phyloP scores from a whole-genome alignment of 2,113 vertebrate genomes.

The Gulo gulo region DNA sequence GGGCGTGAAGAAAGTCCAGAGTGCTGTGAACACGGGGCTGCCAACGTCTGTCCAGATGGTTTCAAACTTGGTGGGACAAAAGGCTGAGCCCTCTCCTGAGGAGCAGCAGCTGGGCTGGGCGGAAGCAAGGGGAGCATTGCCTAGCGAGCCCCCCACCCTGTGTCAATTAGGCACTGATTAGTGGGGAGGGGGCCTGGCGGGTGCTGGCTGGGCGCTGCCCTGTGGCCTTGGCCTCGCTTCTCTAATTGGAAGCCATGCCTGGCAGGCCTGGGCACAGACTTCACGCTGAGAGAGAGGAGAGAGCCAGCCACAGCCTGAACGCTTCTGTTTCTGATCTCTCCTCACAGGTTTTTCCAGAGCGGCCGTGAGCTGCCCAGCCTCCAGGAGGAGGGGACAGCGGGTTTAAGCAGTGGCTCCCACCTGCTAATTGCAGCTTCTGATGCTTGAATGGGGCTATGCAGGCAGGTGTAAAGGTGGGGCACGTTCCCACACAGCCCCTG shows the following conservation, averaged over 20 bases:
- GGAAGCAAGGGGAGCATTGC: neutral
- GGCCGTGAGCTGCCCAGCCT: neutral
- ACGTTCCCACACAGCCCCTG: neutral
- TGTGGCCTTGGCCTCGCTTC: neutral
- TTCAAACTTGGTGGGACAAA: constrained; percentile 31
- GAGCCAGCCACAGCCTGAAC: neutral
- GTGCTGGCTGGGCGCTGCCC: neutral
- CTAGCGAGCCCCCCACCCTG: rapidly evolving
- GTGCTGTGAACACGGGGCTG: neutral
- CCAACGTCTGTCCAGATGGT: constrained; percentile 39
- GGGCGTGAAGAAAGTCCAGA: neutral
- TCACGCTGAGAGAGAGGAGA: neutral
- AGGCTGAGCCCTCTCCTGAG: neutral
- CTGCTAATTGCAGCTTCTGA: constrained; percentile 6
- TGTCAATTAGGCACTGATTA: neutral
- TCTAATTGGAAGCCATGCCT: neutral
- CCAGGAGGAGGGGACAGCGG: neutral
- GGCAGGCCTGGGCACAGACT: neutral
- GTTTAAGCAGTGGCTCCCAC: neutral
- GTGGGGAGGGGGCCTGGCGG: neutral
- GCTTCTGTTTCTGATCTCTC: constrained; percentile 47
- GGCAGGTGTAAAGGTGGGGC: neutral
- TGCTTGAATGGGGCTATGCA: neutral
- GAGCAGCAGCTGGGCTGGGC: neutral
- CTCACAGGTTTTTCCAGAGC: neutral